Conservation (phyloP, 2,888 invertebrate genomes). For the Anoplius nigerrimus region DNA sequence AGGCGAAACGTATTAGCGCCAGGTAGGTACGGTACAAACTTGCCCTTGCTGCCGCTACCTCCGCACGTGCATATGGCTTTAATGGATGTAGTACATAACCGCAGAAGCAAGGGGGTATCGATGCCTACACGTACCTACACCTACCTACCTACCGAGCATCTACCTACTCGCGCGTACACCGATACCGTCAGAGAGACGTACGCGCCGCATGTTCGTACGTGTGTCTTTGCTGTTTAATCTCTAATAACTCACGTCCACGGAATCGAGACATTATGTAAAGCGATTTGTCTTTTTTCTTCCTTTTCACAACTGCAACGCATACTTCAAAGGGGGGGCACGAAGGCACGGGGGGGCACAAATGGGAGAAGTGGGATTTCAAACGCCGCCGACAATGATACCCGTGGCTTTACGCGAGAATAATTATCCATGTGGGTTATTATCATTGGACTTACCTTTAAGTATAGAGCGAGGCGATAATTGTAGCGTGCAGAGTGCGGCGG, state of each 20-base stretch:
- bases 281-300: conserved; percentile 25
- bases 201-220: too few species aligned
- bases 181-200: neutral
- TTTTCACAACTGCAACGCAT: neutral
- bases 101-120: conserved; percentile 48
- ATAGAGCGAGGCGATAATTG: neutral
- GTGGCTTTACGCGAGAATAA: too few species aligned
- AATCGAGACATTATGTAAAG: conserved; percentile 41
- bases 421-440: too few species aligned
- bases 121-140: conserved; percentile 37
- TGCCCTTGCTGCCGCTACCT: conserved; percentile 52
- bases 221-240: conserved; percentile 30
- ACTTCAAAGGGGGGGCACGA: conserved; percentile 9
- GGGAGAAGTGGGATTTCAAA: conserved; percentile 16
- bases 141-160: conserved; percentile 19
- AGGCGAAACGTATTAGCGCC: conserved; percentile 56
- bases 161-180: conserved; percentile 7
- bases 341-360: too few species aligned
- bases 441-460: neutral
- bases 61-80: conserved; percentile 61
- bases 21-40: conserved; percentile 58
- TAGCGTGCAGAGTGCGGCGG: neutral
- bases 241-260: conserved; percentile 36
- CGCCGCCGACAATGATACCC: conserved; percentile 8
- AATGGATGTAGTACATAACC: conserved; percentile 61